Percentiles rank a stretch among this genome's conserved stretches.
Evolutionary conservation across 2,797 vertebrate species (phyloP).

Genomic region (Labeo calbasu): DNA sequence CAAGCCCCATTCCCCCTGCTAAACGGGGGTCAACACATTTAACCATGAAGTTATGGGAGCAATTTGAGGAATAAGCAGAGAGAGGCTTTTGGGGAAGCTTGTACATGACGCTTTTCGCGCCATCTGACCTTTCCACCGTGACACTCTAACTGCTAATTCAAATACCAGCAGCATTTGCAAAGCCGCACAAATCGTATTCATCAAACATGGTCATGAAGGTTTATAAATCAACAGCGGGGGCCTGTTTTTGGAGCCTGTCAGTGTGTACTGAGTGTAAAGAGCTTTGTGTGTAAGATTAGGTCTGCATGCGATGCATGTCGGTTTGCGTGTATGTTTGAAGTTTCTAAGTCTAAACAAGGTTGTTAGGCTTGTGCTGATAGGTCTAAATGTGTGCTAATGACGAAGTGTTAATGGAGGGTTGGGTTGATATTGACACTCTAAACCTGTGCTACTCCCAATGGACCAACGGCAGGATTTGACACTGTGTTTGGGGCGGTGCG

Average conservation of each 20-base stretch:
- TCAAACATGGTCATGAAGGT: slow-evolving; percentile 32
- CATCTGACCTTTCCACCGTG: slow-evolving; percentile 51
- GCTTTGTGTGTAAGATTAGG: slow-evolving; percentile 26
- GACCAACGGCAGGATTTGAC: slow-evolving; percentile 41
- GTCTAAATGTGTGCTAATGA: slow-evolving; percentile 60
- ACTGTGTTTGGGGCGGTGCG: slow-evolving; percentile 14
- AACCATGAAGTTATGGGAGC: slow-evolving; percentile 47
- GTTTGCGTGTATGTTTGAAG: slow-evolving; percentile 39
- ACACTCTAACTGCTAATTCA: slow-evolving; percentile 51
- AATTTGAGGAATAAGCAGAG: slow-evolving; percentile 57
- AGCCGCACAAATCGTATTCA: slow-evolving; percentile 8
- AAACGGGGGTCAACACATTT: slow-evolving; percentile 54
- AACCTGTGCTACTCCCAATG: slow-evolving; percentile 39
- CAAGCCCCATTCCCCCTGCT: slow-evolving; percentile 31
- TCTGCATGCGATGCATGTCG: slow-evolving; percentile 18
- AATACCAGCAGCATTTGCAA: slow-evolving; percentile 44
- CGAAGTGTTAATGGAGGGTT: slow-evolving; percentile 59
- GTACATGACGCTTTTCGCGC: slow-evolving; percentile 42
- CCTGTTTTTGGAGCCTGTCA: slow-evolving; percentile 13
- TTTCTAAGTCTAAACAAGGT: slow-evolving; percentile 50
- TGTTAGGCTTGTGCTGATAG: slow-evolving; percentile 55
- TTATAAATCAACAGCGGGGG: slow-evolving; percentile 27
- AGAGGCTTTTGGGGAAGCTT: slow-evolving; percentile 42
- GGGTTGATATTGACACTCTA: slow-evolving; percentile 47
- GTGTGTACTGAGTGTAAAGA: slow-evolving; percentile 17